Percentiles rank a stretch among this genome's conserved stretches.
phyloP scores from a whole-genome alignment of 2,797 vertebrate genomes.

The Allochrocebus solatus region DNA sequence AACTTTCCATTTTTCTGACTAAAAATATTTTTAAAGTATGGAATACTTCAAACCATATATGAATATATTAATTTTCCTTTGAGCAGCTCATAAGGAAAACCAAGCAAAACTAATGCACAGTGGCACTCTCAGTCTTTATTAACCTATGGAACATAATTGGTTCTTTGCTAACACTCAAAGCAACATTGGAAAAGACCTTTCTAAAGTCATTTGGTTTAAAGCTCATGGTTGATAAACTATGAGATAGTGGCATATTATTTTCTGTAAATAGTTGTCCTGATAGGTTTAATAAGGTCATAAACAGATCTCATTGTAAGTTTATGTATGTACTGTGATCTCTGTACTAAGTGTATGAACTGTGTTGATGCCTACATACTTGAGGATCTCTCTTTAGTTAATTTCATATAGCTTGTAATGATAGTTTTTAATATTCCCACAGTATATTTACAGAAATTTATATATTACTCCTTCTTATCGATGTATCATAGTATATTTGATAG shows the following conservation, averaged over 20 bases:
- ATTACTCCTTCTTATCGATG: constrained; percentile 38
- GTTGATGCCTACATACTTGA: constrained; percentile 58
- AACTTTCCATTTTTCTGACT: constrained; percentile 4
- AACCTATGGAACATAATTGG: neutral
- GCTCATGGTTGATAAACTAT: neutral
- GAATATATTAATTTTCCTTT: constrained; percentile 15
- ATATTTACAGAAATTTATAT: constrained; percentile 62
- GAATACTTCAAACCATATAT: neutral
- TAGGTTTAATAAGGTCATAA: constrained; percentile 37
- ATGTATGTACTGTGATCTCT: neutral
- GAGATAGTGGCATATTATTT: neutral
- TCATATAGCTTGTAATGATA: constrained; percentile 62
- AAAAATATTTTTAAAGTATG: neutral
- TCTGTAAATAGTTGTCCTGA: constrained; percentile 7
- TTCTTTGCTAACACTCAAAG: neutral
- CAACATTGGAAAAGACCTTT: neutral
- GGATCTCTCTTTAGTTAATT: constrained; percentile 70
- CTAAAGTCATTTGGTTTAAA: constrained; percentile 17
- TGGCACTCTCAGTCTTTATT: neutral
- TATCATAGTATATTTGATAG: constrained; percentile 71
- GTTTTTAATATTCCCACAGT: constrained; percentile 61
- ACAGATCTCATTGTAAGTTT: constrained; percentile 8
- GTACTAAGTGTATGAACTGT: constrained; percentile 41
- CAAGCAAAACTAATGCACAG: neutral
- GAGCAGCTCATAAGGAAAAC: constrained; percentile 22